Percentiles rank a stretch among this genome's conserved stretches.
phyloP scores from a whole-genome alignment of 2,797 vertebrate species.

The Chaenodraco wilsoni region DNA sequence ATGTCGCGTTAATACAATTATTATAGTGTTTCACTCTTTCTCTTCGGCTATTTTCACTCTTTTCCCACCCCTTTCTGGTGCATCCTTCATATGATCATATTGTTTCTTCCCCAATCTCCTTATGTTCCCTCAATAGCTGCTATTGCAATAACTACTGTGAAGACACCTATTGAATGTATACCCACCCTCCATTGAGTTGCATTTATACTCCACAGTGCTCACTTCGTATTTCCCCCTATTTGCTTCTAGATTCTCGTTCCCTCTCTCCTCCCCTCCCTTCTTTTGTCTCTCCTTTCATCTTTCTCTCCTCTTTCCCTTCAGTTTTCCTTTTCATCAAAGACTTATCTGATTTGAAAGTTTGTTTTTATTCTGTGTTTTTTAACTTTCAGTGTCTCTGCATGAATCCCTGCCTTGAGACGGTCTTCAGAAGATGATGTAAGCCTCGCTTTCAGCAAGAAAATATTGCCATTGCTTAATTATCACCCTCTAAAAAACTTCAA shows the following conservation, averaged over 20 bases:
- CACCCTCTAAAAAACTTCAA: conserved; percentile 4
- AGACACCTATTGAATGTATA: not conserved
- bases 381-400: conserved; percentile 7
- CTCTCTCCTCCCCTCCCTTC: not conserved
- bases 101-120: not conserved
- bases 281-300: conserved; percentile 10
- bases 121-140: not conserved
- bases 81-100: conserved; percentile 1
- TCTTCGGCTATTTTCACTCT: conserved; percentile 2
- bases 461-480: conserved; percentile 17
- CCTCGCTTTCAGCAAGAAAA: conserved; percentile 29
- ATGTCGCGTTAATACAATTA: conserved; percentile 8
- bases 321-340: not conserved
- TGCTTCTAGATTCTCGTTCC: not conserved
- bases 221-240: not conserved
- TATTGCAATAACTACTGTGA: not conserved
- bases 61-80: not conserved
- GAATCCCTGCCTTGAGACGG: not conserved
- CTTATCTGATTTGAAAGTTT: conserved; percentile 12
- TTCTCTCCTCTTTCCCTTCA: conserved; percentile 1
- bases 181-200: not conserved
- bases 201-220: not conserved
- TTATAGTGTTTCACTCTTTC: conserved; percentile 17
- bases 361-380: conserved; percentile 7
- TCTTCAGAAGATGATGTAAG: conserved; percentile 15